These are phyloP conservation scores for Atractosteus spatula DNA, from an alignment of 2,113 vertebrate species.

Conservation along the genomic window DNA sequence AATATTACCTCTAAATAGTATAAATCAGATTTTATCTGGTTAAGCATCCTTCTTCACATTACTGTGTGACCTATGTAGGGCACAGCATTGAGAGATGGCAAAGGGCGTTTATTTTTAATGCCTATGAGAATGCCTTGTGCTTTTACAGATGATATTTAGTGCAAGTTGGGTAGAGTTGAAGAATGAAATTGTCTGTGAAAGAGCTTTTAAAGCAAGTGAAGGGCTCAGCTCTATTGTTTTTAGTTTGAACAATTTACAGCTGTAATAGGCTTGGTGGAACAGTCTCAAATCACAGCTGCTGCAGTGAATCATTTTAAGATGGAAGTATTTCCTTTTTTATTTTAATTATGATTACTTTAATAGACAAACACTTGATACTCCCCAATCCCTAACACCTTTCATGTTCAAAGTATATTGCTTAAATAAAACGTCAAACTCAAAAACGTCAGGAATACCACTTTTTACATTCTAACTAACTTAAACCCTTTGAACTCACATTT, in stretches of 20 bases:
- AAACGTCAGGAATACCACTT: too few relatives aligned
- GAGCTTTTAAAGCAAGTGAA: neutral
- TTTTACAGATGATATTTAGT: constrained; percentile 57
- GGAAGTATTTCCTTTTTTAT: constrained; percentile 12
- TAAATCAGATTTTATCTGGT: constrained; percentile 82
- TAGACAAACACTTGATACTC: neutral
- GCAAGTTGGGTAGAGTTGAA: constrained; percentile 54
- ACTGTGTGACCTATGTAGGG: constrained; percentile 75
- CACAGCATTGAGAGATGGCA: constrained; percentile 59
- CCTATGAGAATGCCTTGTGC: constrained; percentile 60
- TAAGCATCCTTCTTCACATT: constrained; percentile 76
- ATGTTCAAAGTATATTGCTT: too few relatives aligned
- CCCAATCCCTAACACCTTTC: too few relatives aligned
- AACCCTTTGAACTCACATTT: too few relatives aligned
- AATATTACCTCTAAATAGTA: constrained; percentile 72
- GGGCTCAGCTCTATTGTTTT: constrained; percentile 7
- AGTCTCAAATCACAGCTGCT: neutral
- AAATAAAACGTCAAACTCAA: too few relatives aligned
- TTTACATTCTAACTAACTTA: too few relatives aligned
- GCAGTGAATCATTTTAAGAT: neutral
- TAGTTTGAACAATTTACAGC: constrained; percentile 6
- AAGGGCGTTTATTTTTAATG: constrained; percentile 74
- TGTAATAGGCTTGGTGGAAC: constrained; percentile 9
- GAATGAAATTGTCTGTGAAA: constrained; percentile 34
- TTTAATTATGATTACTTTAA: constrained; percentile 27